Evolutionary conservation across 2,797 vertebrate species (phyloP), one percentile per base, ranked within the genome.

Genomic region (Falco berigora): DNA sequence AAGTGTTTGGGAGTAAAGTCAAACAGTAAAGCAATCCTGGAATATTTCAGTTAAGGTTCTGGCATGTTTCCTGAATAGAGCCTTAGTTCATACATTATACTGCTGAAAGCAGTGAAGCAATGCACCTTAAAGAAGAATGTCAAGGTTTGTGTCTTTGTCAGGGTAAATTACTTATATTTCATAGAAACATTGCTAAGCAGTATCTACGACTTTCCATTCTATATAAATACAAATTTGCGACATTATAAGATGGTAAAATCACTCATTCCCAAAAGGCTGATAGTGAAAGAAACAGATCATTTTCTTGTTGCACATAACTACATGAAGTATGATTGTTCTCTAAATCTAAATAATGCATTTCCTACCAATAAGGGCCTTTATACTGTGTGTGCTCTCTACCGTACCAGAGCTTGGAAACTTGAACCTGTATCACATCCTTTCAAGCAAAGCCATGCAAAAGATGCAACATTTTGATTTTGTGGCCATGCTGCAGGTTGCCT

Each of bases 41-140:
- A 92, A 82, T 67, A 71, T 87, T 92, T 95, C 90, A 88, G 61
- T 73, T 76, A 81, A 82, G 52, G 55, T 78, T 76, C 50, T 90
- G 90, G 86, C 55, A 38, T 47, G 38, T 79, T 94, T 95, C 71
- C 86, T 62, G 63, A 87, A 42, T 5, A 89, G 64, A 34, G 56
- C 56, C 83, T 92, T 47, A 44, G 46, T 89, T 93, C 71, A 63
- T 71, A 59, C 23, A 85, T 71, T 53, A 76, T 5, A 49, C 44
- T 50, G 59, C 30, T 68, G 86, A 92, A 94, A 59, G 80, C 59
- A 76, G 66, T 1, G 11, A 69, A 94, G 69, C 88, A 79, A 52
- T 14, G 47, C 7, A 5, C 59, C 25, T 61, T 82, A 73, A 87
- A 90, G 61, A 93, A 56, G 62, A 86, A 85, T 58, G 71, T 77